These are phyloP conservation scores for Vanessa cardui DNA, from an alignment of 2,888 invertebrate species.

Conservation along the genomic window DNA sequence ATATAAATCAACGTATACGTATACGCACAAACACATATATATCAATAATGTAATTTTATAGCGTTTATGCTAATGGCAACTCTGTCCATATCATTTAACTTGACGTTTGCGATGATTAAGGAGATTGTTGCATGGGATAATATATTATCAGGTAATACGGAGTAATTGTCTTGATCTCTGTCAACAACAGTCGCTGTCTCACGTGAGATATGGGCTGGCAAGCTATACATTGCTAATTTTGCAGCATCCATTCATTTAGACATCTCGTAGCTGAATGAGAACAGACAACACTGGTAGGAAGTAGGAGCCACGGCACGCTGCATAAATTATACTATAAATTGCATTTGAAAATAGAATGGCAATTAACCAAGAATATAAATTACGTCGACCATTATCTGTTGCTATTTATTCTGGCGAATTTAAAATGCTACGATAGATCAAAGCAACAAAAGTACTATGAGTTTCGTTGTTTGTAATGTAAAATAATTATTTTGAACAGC, in stretches of 20 bases:
- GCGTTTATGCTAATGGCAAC: constrained; percentile 39
- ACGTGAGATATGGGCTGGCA: constrained; percentile 77
- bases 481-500: constrained; percentile 43
- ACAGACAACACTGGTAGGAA: constrained; percentile 62
- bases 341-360: constrained; percentile 40
- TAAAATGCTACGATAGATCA: constrained; percentile 47
- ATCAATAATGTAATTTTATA: constrained; percentile 37
- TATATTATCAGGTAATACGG: constrained; percentile 71
- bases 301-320: constrained; percentile 51
- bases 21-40: constrained; percentile 14
- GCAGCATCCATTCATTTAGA: constrained; percentile 76
- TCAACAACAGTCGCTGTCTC: constrained; percentile 66
- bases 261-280: constrained; percentile 73
- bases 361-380: constrained; percentile 49
- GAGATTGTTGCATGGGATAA: constrained; percentile 64
- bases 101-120: constrained; percentile 67
- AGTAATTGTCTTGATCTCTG: constrained; percentile 71
- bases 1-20: constrained; percentile 6
- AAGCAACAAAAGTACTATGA: constrained; percentile 40
- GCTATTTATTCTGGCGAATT: constrained; percentile 54
- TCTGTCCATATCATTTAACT: constrained; percentile 60
- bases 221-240: constrained; percentile 73
- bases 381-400: constrained; percentile 45
- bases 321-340: constrained; percentile 68
- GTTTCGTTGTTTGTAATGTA: constrained; percentile 41